Evolutionary conservation across 2,113 vertebrate species (phyloP).

Genomic region (Cricetomys ansorgei): DNA sequence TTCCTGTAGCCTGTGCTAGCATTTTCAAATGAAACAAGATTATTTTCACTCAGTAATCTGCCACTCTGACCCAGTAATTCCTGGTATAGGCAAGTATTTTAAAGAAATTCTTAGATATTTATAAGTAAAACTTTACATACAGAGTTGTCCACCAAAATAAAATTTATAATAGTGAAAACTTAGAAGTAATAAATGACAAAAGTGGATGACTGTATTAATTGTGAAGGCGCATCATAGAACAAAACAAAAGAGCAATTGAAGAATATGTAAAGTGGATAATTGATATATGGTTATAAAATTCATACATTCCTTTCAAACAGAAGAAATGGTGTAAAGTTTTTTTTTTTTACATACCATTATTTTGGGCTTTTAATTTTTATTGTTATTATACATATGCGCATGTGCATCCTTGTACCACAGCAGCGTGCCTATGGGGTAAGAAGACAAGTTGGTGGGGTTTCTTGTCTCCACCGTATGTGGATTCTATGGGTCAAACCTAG

Average conservation of each 20-base stretch:
- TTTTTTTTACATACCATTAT: neutral
- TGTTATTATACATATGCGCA: neutral
- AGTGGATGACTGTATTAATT: neutral
- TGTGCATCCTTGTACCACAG: neutral
- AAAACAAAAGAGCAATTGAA: conserved; percentile 14
- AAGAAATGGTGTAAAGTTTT: conserved; percentile 30
- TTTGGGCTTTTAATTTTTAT: conserved; percentile 2
- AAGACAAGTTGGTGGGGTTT: neutral
- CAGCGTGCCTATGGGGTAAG: neutral
- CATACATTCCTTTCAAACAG: neutral
- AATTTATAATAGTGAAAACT: conserved; percentile 21
- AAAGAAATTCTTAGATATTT: neutral
- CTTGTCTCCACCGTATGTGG: neutral
- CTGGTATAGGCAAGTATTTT: neutral
- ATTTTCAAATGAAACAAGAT: conserved; percentile 46
- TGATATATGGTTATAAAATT: neutral
- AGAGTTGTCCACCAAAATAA: neutral
- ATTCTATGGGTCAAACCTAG: neutral
- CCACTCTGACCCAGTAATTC: neutral
- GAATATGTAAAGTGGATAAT: neutral
- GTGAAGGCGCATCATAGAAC: neutral
- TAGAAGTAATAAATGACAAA: neutral
- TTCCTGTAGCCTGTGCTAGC: neutral
- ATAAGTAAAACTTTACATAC: neutral
- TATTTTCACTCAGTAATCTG: neutral